Evolutionary conservation across 2,888 invertebrate genomes (phyloP).

Genomic region (Tigriopus californicus): DNA sequence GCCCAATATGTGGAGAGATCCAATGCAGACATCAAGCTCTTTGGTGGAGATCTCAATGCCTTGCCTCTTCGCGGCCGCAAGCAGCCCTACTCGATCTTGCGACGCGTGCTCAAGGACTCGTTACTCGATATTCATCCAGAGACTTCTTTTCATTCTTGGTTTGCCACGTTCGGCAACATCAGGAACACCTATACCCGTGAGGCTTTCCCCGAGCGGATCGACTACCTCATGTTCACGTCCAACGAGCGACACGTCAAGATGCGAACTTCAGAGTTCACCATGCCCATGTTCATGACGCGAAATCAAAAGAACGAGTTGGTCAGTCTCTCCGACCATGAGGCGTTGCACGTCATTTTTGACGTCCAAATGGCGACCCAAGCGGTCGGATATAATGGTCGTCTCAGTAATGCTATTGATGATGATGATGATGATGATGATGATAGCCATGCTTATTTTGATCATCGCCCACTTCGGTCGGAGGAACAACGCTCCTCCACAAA

Average conservation of each 20-base stretch:
- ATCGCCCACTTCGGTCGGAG: too few relatives aligned
- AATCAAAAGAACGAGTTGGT: not conserved
- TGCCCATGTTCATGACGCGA: not conserved
- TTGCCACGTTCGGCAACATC: constrained; percentile 14
- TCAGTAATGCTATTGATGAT: too few relatives aligned
- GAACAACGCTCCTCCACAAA: too few relatives aligned
- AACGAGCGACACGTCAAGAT: not conserved
- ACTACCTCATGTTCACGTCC: constrained; percentile 16
- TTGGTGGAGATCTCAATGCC: constrained; percentile 11
- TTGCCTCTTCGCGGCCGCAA: not conserved
- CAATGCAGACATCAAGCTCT: constrained; percentile 10
- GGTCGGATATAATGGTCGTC: too few relatives aligned
- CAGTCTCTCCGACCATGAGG: constrained; percentile 12
- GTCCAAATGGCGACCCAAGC: not conserved
- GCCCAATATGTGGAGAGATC: not conserved
- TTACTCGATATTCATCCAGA: constrained; percentile 8
- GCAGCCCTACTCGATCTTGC: constrained; percentile 1
- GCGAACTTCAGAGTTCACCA: not conserved
- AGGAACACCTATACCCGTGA: constrained; percentile 10
- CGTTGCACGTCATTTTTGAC: not conserved
- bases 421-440: too few relatives aligned
- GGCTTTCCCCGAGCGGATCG: constrained; percentile 11
- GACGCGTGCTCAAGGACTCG: constrained; percentile 6
- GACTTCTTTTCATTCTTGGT: constrained; percentile 5
- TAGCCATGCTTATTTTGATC: too few relatives aligned